These are phyloP conservation scores for Manduca sexta DNA, from an alignment of 1,140 invertebrate species.

Conservation along the genomic window DNA sequence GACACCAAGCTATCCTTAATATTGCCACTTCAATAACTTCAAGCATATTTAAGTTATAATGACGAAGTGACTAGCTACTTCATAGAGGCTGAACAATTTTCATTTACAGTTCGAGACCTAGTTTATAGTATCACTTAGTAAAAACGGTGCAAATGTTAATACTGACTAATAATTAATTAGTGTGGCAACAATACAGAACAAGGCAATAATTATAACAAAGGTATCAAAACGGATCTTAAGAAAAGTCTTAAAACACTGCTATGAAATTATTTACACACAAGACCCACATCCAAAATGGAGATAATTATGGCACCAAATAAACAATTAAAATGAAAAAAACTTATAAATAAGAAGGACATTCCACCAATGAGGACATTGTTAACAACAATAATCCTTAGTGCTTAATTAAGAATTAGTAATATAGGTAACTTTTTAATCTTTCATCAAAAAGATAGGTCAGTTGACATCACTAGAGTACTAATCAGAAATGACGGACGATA, in stretches of 20 bases:
- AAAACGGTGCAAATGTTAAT: constrained; percentile 2
- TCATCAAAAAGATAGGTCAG: not conserved
- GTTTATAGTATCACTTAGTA: not conserved
- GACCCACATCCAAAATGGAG: constrained; percentile 15
- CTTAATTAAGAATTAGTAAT: not conserved
- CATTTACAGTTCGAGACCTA: not conserved
- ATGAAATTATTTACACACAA: constrained; percentile 27
- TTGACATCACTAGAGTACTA: not conserved
- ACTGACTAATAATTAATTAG: constrained; percentile 1
- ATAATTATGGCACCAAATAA: constrained; percentile 37
- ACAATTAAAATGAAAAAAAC: constrained; percentile 16
- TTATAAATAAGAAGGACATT: constrained; percentile 19
- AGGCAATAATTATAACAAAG: constrained; percentile 1
- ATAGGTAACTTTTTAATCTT: not conserved
- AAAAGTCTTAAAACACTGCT: constrained; percentile 9
- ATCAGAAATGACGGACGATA: not conserved
- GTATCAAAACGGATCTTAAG: not conserved
- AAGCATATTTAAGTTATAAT: not conserved
- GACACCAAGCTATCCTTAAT: constrained; percentile 13
- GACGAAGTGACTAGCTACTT: constrained; percentile 4
- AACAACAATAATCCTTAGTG: constrained; percentile 27
- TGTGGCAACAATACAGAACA: not conserved
- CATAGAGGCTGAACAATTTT: not conserved
- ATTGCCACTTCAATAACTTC: constrained; percentile 4
- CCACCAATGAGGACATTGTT: constrained; percentile 56